phyloP scores from a whole-genome alignment of 2,113 vertebrate genomes.

The Ptilorrhoa leucosticta region DNA sequence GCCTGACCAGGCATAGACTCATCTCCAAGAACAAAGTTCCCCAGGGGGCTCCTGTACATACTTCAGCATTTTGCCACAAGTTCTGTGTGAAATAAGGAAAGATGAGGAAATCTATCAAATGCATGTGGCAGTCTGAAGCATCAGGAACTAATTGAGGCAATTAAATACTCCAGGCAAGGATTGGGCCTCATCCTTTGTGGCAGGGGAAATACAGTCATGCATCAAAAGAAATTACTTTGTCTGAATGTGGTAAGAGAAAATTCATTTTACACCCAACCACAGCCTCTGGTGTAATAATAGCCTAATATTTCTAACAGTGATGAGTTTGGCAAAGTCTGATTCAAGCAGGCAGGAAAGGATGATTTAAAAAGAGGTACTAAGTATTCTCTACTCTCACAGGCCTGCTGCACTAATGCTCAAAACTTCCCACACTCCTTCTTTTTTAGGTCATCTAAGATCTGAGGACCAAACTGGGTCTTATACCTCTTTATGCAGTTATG shows the following conservation, averaged over 20 bases:
- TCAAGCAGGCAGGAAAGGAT: background rate
- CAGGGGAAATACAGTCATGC: background rate
- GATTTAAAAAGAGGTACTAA: background rate
- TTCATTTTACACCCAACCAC: background rate
- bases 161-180: background rate
- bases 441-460: background rate
- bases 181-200: background rate
- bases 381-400: background rate
- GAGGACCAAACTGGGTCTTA: background rate
- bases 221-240: background rate
- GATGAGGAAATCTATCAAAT: background rate
- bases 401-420: background rate
- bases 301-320: constrained; percentile 4
- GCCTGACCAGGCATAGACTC: background rate
- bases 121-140: background rate
- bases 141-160: background rate
- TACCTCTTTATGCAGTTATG: background rate
- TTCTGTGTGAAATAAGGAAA: background rate
- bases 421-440: background rate
- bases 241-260: background rate
- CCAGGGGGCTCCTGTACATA: background rate
- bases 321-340: background rate
- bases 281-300: background rate
- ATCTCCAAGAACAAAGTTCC: background rate
- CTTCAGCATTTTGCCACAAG: background rate